These are phyloP conservation scores for Notothenia rossii DNA, from an alignment of 2,113 vertebrate species.

Conservation along the genomic window DNA sequence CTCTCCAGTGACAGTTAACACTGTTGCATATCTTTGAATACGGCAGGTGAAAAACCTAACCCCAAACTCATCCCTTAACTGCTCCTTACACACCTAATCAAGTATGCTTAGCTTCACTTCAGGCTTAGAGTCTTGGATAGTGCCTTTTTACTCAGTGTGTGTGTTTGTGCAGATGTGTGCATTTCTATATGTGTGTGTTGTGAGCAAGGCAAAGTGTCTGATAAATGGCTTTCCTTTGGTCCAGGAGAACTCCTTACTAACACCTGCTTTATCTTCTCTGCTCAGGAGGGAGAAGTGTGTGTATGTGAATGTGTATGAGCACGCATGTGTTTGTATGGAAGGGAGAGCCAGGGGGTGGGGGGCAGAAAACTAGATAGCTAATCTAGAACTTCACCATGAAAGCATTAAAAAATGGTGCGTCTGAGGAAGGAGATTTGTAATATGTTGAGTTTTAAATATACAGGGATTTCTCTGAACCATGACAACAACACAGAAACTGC, in stretches of 20 bases:
- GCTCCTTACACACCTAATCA: constrained; percentile 68
- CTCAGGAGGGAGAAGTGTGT: constrained; percentile 51
- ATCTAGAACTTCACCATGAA: constrained; percentile 51
- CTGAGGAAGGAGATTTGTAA: constrained; percentile 50
- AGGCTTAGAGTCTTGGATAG: constrained; percentile 47
- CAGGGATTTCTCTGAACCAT: constrained; percentile 39
- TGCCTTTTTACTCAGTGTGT: constrained; percentile 50
- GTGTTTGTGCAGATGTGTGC: constrained; percentile 33
- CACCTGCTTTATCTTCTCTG: constrained; percentile 71
- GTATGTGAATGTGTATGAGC: background rate
- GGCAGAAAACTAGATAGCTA: constrained; percentile 45
- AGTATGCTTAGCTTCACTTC: constrained; percentile 59
- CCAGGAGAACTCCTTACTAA: constrained; percentile 68
- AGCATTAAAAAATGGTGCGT: constrained; percentile 33
- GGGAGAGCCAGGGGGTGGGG: background rate
- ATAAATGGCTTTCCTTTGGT: constrained; percentile 77
- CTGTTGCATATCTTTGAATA: constrained; percentile 26
- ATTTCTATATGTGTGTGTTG: constrained; percentile 39
- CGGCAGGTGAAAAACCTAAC: constrained; percentile 23
- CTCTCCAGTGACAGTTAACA: constrained; percentile 11
- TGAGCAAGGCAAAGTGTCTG: constrained; percentile 57
- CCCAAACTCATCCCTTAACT: constrained; percentile 44
- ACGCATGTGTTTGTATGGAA: constrained; percentile 2
- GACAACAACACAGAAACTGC: constrained; percentile 13
- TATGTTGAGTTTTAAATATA: constrained; percentile 42